A percentile compares a stretch with the other conserved stretches of the same genome.
Conservation (phyloP, 2,888 invertebrate genomes). For the Brachyptera putata region DNA sequence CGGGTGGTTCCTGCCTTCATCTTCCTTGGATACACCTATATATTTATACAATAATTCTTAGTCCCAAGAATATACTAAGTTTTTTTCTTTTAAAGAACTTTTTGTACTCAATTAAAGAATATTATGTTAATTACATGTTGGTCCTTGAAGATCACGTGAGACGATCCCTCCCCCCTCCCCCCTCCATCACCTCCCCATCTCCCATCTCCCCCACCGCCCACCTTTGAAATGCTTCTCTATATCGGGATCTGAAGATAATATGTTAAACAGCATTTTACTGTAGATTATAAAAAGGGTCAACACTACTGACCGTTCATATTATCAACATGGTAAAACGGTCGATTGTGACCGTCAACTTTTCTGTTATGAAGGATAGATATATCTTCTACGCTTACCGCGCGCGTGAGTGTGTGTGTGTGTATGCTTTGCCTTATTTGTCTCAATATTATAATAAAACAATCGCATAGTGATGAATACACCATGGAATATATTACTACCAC, state of each 20-base stretch:
- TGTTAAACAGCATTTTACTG: conserved; percentile 1
- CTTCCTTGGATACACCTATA: too few relatives aligned
- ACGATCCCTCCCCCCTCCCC: neutral
- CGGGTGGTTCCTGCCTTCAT: too few relatives aligned
- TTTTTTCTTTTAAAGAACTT: neutral
- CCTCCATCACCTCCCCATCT: too few relatives aligned
- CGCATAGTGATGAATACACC: neutral
- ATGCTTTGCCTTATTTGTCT: conserved; percentile 7
- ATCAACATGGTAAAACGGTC: too few relatives aligned
- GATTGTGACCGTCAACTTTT: too few relatives aligned
- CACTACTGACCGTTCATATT: too few relatives aligned
- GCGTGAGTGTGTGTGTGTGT: too few relatives aligned
- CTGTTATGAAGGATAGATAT: neutral
- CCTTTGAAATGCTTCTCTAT: neutral
- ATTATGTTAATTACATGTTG: neutral
- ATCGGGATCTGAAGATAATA: neutral
- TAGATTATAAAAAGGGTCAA: too few relatives aligned
- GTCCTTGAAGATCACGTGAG: conserved; percentile 12
- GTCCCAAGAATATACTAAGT: too few relatives aligned
- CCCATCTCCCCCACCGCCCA: neutral
- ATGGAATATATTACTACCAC: conserved; percentile 5
- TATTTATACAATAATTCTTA: too few relatives aligned
- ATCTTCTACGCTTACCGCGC: neutral
- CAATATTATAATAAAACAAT: neutral
- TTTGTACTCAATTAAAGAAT: conserved; percentile 3